Evolutionary conservation across 2,888 invertebrate genomes (phyloP).

Genomic region (Parnassius smintheus): DNA sequence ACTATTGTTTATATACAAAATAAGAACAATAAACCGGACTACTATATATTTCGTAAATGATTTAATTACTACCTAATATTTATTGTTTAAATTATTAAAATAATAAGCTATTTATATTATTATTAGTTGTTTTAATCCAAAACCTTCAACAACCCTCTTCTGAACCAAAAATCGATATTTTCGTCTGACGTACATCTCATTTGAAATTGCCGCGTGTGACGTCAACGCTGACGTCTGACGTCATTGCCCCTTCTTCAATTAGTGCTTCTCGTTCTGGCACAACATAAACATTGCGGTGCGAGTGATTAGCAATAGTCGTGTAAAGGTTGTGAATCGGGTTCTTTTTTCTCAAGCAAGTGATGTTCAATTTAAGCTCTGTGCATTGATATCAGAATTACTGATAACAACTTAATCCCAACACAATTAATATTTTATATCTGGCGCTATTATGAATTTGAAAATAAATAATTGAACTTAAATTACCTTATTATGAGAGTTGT

Average conservation of each 20-base stretch:
- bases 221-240: constrained; percentile 64
- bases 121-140: constrained; percentile 5
- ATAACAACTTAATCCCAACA: constrained; percentile 42
- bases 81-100: not conserved
- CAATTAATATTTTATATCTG: constrained; percentile 27
- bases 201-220: constrained; percentile 80
- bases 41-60: no score
- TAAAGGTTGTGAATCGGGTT: constrained; percentile 74
- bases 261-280: constrained; percentile 47
- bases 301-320: constrained; percentile 53
- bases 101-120: not conserved
- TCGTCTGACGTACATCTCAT: constrained; percentile 63
- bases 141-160: constrained; percentile 26
- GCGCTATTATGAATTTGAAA: constrained; percentile 8
- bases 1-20: no score
- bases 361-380: constrained; percentile 54
- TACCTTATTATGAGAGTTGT: constrained; percentile 22
- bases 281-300: constrained; percentile 50
- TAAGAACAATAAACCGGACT: no score
- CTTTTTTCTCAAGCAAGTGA: constrained; percentile 60
- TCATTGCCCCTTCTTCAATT: constrained; percentile 50
- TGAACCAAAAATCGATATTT: constrained; percentile 61
- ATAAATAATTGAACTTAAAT: constrained; percentile 21
- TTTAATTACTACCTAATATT: not conserved
- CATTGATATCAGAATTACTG: constrained; percentile 62